phyloP scores from a whole-genome alignment of 1,140 invertebrate genomes.

The Microplitis demolitor region DNA sequence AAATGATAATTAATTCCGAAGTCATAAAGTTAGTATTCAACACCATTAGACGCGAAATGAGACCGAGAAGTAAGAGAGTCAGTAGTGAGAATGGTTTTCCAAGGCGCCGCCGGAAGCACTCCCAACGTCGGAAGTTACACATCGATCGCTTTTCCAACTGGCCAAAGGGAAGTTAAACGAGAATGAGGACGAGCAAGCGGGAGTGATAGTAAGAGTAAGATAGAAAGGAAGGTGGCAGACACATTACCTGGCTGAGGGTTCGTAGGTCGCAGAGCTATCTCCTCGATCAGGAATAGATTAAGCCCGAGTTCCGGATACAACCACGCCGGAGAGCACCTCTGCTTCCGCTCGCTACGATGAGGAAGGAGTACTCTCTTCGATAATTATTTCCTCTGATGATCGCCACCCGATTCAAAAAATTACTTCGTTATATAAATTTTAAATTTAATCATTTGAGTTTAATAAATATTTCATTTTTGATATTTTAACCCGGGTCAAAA shows the following conservation, averaged over 20 bases:
- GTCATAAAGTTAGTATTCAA: too few relatives aligned
- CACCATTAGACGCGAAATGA: not conserved
- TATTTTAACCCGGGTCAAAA: too few relatives aligned
- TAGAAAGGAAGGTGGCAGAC: not conserved
- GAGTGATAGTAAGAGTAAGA: too few relatives aligned
- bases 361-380: slow-evolving; percentile 10
- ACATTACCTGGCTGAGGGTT: slow-evolving; percentile 2
- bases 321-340: not conserved
- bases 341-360: not conserved
- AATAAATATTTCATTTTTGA: too few relatives aligned
- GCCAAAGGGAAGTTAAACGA: not conserved
- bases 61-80: too few relatives aligned
- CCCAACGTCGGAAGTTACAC: slow-evolving; percentile 8
- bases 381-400: slow-evolving; percentile 20
- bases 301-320: slow-evolving; percentile 11
- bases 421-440: too few relatives aligned
- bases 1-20: too few relatives aligned
- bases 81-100: not conserved
- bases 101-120: slow-evolving; percentile 15
- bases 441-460: too few relatives aligned
- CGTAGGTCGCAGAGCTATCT: slow-evolving; percentile 7
- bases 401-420: not conserved
- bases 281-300: slow-evolving; percentile 23
- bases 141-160: slow-evolving; percentile 16
- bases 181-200: not conserved